A percentile compares a stretch with the other conserved stretches of the same genome.
Evolutionary conservation across 2,888 invertebrate species (phyloP).

Genomic region (Arctia plantaginis): DNA sequence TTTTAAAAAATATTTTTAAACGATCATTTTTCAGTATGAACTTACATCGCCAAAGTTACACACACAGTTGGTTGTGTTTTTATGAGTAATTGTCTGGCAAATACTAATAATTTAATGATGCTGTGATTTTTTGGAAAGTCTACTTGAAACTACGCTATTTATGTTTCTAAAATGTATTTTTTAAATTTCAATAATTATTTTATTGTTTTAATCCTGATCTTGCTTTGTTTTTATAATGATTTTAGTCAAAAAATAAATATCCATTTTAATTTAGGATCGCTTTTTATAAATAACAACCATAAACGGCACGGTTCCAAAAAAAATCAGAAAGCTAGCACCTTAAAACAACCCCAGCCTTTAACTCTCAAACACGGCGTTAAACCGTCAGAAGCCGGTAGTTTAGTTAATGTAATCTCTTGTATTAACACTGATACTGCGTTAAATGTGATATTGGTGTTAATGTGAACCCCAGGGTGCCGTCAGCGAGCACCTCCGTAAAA

Average conservation of each 20-base stretch:
- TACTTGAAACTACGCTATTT: too few species aligned
- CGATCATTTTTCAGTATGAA: background rate
- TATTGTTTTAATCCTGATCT: too few species aligned
- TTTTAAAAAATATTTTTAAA: background rate
- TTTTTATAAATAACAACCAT: background rate
- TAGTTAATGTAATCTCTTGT: constrained; percentile 42
- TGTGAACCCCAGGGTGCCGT: constrained; percentile 57
- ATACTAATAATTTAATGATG: too few species aligned
- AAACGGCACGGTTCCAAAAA: background rate
- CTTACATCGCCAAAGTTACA: too few species aligned
- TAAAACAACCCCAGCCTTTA: constrained; percentile 24
- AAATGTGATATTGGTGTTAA: constrained; percentile 57
- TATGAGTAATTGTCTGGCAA: too few species aligned
- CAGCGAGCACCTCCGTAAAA: constrained; percentile 44
- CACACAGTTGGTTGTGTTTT: too few species aligned
- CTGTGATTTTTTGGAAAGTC: too few species aligned
- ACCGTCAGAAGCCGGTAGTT: constrained; percentile 46
- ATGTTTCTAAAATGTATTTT: background rate
- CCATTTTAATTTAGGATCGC: background rate
- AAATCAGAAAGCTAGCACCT: background rate
- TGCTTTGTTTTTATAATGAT: background rate
- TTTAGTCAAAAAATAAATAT: background rate
- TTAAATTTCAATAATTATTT: background rate
- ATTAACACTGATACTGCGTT: constrained; percentile 49
- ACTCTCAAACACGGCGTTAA: constrained; percentile 37